Evolutionary conservation across 2,797 vertebrate genomes (phyloP), one percentile per base, ranked within the genome.

Genomic region (Microchirus variegatus): DNA sequence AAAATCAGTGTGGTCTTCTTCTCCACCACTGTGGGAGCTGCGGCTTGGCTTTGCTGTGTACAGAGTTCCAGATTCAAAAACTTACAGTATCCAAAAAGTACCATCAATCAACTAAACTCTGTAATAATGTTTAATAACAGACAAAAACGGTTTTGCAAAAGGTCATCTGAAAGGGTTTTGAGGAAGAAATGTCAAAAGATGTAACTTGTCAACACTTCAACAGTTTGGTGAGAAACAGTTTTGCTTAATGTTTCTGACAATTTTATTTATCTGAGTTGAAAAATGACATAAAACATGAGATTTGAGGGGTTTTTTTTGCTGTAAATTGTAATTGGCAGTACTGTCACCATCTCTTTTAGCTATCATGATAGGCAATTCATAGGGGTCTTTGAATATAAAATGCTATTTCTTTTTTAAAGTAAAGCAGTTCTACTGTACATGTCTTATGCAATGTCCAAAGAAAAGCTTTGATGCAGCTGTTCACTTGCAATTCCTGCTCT

Each of bases 401-500:
- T 52, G 54, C 50, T 3, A 5, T 31, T 13, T n/a, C 36, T 49
- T 71, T 49, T 71, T 62, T 50, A 61, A 85, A 80, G 26, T 31
- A 5, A 31, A 31, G 26, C 26, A 4, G 26, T 31, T 31, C 4
- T 31, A 5, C 26, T 31, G 26, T 31, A 8, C 26, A 31, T 22
- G 19, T 22, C 26, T 31, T 31, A 31, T 31, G 26, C 26, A 31
- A 8, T 31, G 26, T 31, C 31, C 31, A 31, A 31, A 31, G 31
- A 8, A 31, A 74, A 83, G 70, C 74, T 78, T 85, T 87, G 84
- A 31, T 31, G 7, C 31, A 31, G 5, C 31, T 31, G 31, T 83
- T 83, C 57, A 74, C 70, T 66, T 48, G 45, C 78, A 81, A 81
- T 83, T 85, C 86, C 83, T 89, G 67, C 78, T 70, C 65, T 83